Conservation (phyloP, 2,113 vertebrate species). For the Monarcha castaneiventris region DNA sequence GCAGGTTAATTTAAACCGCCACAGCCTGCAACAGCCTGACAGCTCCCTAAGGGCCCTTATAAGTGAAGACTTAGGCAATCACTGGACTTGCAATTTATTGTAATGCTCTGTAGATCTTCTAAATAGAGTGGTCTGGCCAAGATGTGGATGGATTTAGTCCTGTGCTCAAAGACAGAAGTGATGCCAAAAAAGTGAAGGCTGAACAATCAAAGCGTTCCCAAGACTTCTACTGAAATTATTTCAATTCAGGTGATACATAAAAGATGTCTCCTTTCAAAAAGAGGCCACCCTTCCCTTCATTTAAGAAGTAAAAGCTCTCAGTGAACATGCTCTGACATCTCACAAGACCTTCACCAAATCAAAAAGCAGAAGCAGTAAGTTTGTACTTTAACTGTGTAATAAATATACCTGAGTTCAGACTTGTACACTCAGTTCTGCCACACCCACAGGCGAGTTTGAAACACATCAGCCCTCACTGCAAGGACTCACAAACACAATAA, state of each 20-base stretch:
- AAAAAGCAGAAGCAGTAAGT: background rate
- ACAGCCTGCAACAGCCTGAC: background rate
- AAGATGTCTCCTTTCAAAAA: background rate
- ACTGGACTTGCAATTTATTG: background rate
- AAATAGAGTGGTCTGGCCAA: background rate
- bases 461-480: background rate
- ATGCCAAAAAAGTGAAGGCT: background rate
- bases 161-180: background rate
- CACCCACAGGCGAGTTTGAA: background rate
- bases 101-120: background rate
- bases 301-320: background rate
- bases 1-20: background rate
- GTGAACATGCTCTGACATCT: background rate
- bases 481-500: background rate
- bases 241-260: background rate
- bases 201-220: background rate
- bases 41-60: background rate
- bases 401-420: background rate
- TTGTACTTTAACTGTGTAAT: background rate
- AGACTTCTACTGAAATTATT: background rate
- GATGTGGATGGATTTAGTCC: background rate
- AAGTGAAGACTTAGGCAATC: background rate
- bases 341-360: background rate
- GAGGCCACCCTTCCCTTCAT: background rate
- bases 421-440: constrained; percentile 5